Evolutionary conservation across 2,797 vertebrate species (phyloP).

Genomic region (Tolypeutes matacus): DNA sequence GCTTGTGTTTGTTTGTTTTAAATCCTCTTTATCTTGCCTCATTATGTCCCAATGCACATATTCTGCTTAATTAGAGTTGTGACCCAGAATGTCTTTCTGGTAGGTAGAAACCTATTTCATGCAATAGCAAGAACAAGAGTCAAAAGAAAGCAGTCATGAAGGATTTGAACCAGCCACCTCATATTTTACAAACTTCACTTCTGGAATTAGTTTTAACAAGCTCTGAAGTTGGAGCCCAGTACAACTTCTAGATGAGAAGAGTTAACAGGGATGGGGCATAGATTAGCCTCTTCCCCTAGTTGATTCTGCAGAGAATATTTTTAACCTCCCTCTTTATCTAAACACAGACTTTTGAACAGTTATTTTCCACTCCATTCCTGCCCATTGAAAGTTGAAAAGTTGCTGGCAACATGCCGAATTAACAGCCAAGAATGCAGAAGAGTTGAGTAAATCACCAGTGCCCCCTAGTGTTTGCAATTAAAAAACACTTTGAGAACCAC

Average conservation of each 20-base stretch:
- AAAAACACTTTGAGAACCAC: not conserved
- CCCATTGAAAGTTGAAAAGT: conserved; percentile 69
- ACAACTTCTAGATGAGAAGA: not conserved
- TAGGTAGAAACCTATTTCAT: not conserved
- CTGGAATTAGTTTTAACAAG: conserved; percentile 65
- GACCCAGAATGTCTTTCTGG: not conserved
- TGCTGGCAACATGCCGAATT: conserved; percentile 11
- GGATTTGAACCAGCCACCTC: not conserved
- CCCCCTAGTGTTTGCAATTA: conserved; percentile 84
- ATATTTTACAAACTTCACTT: not conserved
- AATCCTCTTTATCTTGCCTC: conserved; percentile 70
- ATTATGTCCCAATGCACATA: conserved; percentile 59
- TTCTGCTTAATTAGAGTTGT: not conserved
- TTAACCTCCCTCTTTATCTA: conserved; percentile 72
- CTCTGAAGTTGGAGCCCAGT: not conserved
- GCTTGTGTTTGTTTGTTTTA: conserved; percentile 51
- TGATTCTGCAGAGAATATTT: conserved; percentile 54
- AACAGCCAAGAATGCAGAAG: not conserved
- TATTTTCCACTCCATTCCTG: conserved; percentile 81
- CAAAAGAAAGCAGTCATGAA: not conserved
- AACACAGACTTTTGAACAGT: conserved; percentile 74
- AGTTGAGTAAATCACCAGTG: conserved; percentile 84
- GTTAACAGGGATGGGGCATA: not conserved
- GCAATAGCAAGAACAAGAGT: not conserved
- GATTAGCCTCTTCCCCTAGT: conserved; percentile 47